A percentile compares a stretch with the other conserved stretches of the same genome.
Evolutionary conservation across 2,888 invertebrate species (phyloP).

Genomic region (Drosophila maculinotata): DNA sequence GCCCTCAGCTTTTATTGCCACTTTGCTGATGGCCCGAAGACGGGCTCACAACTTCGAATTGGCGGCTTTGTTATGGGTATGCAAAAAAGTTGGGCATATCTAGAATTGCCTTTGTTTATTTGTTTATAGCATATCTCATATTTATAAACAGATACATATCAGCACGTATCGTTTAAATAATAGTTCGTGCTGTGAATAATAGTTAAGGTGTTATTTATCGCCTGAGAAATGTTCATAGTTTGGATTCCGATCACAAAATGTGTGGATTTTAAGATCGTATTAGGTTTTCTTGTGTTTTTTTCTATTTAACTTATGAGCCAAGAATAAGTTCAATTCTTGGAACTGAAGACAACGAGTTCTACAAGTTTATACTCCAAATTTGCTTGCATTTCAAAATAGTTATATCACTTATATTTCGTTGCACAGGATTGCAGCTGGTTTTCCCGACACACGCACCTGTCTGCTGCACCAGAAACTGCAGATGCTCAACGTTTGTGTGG

Average conservation of each 20-base stretch:
- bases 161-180: conserved; percentile 27
- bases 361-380: too few relatives aligned
- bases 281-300: too few relatives aligned
- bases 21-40: conserved; percentile 23
- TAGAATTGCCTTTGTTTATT: conserved; percentile 9
- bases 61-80: conserved; percentile 10
- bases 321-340: too few relatives aligned
- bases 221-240: neutral
- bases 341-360: too few relatives aligned
- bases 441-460: conserved; percentile 95
- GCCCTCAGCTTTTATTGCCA: conserved; percentile 43
- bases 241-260: neutral
- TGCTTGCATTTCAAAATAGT: too few relatives aligned
- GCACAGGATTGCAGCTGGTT: conserved; percentile 91
- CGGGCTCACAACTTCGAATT: conserved; percentile 2
- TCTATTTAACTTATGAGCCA: too few relatives aligned
- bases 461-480: conserved; percentile 97
- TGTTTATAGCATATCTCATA: conserved; percentile 16
- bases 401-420: neutral
- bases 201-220: neutral
- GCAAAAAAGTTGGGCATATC: conserved; percentile 13
- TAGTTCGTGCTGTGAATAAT: neutral
- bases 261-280: too few relatives aligned
- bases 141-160: conserved; percentile 18
- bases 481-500: conserved; percentile 92